Percentiles rank a stretch among this genome's conserved stretches.
Evolutionary conservation across 2,888 invertebrate genomes (phyloP).

Genomic region (Phengaris alcon): DNA sequence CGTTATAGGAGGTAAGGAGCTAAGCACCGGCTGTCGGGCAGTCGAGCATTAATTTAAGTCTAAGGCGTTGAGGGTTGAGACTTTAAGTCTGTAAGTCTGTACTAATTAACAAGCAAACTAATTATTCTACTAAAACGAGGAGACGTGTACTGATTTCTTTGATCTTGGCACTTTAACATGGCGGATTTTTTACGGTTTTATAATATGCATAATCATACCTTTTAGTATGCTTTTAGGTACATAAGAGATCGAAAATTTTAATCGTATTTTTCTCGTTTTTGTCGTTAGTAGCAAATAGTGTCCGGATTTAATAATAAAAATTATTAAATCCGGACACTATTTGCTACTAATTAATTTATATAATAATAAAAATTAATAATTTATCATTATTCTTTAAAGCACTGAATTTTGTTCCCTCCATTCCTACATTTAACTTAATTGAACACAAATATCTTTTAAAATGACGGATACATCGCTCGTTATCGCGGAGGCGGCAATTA

Average conservation of each 20-base stretch:
- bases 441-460: slow-evolving; percentile 25
- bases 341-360: too few relatives aligned
- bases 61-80: slow-evolving; percentile 13
- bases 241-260: too few relatives aligned
- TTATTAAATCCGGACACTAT: too few relatives aligned
- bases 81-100: slow-evolving; percentile 6
- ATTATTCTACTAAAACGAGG: slow-evolving; percentile 10
- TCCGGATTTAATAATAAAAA: too few relatives aligned
- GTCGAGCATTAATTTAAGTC: slow-evolving; percentile 21
- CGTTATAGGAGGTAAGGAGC: neutral
- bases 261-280: too few relatives aligned
- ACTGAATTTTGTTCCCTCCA: neutral
- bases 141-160: slow-evolving; percentile 16
- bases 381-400: too few relatives aligned
- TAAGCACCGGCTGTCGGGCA: slow-evolving; percentile 1
- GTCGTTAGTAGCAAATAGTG: too few relatives aligned
- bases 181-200: neutral
- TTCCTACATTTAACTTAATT: slow-evolving; percentile 2
- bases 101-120: slow-evolving; percentile 8
- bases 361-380: too few relatives aligned
- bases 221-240: too few relatives aligned
- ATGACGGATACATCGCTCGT: slow-evolving; percentile 15
- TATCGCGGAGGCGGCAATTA: slow-evolving; percentile 18
- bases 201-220: too few relatives aligned
- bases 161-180: neutral